Percentiles rank a stretch among this genome's conserved stretches.
Evolutionary conservation across 2,888 invertebrate genomes (phyloP).

Genomic region (Nemoura dubitans): DNA sequence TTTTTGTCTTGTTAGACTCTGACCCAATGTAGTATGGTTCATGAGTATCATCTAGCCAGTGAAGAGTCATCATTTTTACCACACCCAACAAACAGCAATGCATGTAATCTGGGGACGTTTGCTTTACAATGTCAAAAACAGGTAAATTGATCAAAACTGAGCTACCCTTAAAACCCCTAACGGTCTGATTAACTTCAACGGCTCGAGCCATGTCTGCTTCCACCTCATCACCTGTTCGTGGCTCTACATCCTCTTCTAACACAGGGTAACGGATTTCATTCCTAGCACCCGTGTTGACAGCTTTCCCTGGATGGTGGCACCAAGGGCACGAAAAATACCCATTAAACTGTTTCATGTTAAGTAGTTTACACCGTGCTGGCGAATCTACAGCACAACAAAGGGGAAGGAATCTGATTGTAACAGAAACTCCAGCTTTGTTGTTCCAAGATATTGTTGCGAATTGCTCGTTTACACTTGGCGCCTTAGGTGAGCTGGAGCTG

Average conservation of each 20-base stretch:
- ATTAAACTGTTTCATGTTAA: no score
- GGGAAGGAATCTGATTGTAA: neutral
- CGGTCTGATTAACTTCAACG: neutral
- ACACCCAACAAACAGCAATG: neutral
- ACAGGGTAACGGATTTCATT: neutral
- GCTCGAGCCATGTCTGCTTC: neutral
- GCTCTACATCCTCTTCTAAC: neutral
- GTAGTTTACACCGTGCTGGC: neutral
- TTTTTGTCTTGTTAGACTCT: neutral
- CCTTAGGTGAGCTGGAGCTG: no score
- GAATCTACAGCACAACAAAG: constrained; percentile 5
- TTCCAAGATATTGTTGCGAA: no score
- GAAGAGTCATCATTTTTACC: neutral
- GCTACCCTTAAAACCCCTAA: constrained; percentile 9
- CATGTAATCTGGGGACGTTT: neutral
- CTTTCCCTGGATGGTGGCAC: constrained; percentile 8
- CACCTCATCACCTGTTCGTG: neutral
- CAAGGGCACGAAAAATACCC: constrained; percentile 3
- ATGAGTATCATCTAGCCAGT: neutral
- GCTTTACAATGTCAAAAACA: neutral
- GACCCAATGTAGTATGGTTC: constrained; percentile 15
- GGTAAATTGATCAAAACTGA: constrained; percentile 15
- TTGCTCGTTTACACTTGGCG: no score
- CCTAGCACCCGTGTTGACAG: neutral
- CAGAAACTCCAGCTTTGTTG: neutral